Evolutionary conservation across 2,113 vertebrate genomes (phyloP), one percentile per base, ranked within the genome.

Genomic region (Herpetotheres cachinnans): DNA sequence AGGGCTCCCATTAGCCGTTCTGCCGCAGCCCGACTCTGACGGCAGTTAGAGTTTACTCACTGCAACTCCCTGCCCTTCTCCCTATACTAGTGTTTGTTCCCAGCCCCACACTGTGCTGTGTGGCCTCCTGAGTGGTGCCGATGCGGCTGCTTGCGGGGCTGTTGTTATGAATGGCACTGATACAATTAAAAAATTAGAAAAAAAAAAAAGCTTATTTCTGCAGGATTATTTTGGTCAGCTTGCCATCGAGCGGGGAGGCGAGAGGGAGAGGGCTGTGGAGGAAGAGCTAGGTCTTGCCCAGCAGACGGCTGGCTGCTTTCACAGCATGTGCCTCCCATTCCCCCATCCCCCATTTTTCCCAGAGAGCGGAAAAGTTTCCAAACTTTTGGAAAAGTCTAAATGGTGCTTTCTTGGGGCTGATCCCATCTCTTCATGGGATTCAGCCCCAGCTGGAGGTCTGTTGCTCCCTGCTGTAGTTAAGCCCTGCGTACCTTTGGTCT

Each of bases 211-310:
- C 21, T 6, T 72, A 9, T 32, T 38, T 79, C 47, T 61, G 7
- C 36, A 62, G 29, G 34, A 32, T 62, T 55, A 7, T 86, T 93
- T 62, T 76, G 66, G 7, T 52, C 50, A 74, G 40, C 8, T 74
- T 74, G 61, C n/a, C 27, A 7, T 24, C 3, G 1, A 8, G 27
- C 40, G 42, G 24, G 9, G 70, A 74, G 78, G 29, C 0, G 0
- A 29, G 38, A 71, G 38, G 30, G 27, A 40, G 27, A 24, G n/a
- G 27, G n/a, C 47, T 72, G 63, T 67, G 65, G 74, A 88, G 42
- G 38, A 72, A 19, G 78, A 84, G 63, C 27, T 36, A 11, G 8
- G 42, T 30, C 34, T 49, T 69, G 42, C 30, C 71, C 49, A 63
- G 71, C 5, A 0, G 0, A 47, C 21, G 38, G 52, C 73, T 34